phyloP scores from a whole-genome alignment of 2,113 vertebrate genomes.

The Odontophorus gujanensis region DNA sequence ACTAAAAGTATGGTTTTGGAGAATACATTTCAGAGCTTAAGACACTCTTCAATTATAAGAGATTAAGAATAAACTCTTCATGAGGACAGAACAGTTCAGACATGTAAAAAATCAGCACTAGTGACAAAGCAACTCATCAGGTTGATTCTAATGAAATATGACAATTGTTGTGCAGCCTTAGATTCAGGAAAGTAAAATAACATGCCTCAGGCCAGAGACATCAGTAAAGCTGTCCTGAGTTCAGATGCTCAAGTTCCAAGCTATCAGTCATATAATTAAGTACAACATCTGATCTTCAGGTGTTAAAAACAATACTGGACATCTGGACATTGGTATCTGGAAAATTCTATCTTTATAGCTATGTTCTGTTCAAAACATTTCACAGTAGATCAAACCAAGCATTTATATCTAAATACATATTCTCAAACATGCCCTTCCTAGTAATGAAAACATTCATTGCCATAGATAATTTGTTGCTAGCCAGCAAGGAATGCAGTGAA shows the following conservation, averaged over 20 bases:
- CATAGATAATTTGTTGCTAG: not conserved
- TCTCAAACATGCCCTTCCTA: not conserved
- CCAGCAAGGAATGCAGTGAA: not conserved
- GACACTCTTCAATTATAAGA: not conserved
- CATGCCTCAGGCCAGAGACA: not conserved
- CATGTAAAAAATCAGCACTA: not conserved
- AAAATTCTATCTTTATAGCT: not conserved
- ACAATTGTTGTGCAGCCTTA: not conserved
- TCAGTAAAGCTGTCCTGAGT: not conserved
- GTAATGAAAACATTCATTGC: not conserved
- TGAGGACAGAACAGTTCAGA: not conserved
- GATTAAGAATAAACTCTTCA: not conserved
- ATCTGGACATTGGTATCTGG: fast-evolving
- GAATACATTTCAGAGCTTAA: not conserved
- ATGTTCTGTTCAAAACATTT: not conserved
- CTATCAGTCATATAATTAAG: not conserved
- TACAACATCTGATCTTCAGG: not conserved
- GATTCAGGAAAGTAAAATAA: not conserved
- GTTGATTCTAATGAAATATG: not conserved
- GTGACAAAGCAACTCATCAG: not conserved
- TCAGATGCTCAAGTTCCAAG: not conserved
- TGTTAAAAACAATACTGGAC: not conserved
- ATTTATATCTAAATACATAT: fast-evolving
- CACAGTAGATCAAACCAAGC: not conserved
- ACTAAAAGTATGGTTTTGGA: not conserved